phyloP scores from a whole-genome alignment of 2,888 invertebrate genomes.

The Sinotaia quadrata region DNA sequence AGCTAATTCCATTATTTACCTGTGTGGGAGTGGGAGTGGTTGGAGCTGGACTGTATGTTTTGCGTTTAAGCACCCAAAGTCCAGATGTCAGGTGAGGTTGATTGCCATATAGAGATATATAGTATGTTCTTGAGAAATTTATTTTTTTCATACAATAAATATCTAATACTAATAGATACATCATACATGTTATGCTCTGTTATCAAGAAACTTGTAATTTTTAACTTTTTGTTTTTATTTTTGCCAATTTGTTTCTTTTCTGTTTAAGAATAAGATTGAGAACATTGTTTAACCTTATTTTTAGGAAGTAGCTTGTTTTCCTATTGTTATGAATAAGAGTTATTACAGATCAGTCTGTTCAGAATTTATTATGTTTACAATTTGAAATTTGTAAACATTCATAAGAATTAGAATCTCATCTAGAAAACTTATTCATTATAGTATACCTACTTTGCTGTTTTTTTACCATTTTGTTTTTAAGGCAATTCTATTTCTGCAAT shows the following conservation, averaged over 20 bases:
- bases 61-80: conserved; percentile 81
- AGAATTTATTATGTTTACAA: too few relatives aligned
- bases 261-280: too few relatives aligned
- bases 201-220: not conserved
- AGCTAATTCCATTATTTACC: conserved; percentile 87
- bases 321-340: too few relatives aligned
- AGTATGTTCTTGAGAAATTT: not conserved
- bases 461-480: too few relatives aligned
- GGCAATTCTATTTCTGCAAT: too few relatives aligned
- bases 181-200: not conserved
- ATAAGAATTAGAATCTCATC: too few relatives aligned
- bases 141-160: not conserved
- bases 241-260: not conserved
- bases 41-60: conserved; percentile 80
- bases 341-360: too few relatives aligned
- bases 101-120: not conserved
- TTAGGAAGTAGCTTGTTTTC: too few relatives aligned
- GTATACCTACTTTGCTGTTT: too few relatives aligned
- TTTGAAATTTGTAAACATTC: too few relatives aligned
- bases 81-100: conserved; percentile 80
- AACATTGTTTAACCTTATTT: too few relatives aligned
- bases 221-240: not conserved
- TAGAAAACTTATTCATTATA: too few relatives aligned
- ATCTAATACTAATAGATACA: not conserved
- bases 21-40: conserved; percentile 81